Conservation (phyloP, 2,888 invertebrate species). For the Neocrepidodera transversa region DNA sequence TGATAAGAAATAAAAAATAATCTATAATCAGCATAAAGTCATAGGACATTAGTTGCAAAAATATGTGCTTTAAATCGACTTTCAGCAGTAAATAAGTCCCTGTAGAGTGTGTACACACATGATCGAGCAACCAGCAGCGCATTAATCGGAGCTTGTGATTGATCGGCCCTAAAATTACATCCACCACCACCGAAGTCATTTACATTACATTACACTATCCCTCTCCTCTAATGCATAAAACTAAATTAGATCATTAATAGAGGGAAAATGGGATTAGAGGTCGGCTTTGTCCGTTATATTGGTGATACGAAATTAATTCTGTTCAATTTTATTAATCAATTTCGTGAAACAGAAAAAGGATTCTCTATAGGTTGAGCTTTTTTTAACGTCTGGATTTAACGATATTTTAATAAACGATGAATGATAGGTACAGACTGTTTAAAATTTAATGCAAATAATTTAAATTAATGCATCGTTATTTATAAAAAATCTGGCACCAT, state of each 20-base stretch:
- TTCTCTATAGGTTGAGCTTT: too few relatives aligned
- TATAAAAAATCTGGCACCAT: too few relatives aligned
- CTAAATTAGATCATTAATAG: constrained; percentile 20
- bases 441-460: too few relatives aligned
- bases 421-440: too few relatives aligned
- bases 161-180: constrained; percentile 37
- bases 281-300: not conserved
- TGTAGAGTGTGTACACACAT: not conserved
- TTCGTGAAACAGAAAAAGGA: too few relatives aligned
- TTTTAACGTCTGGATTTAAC: too few relatives aligned
- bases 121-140: not conserved
- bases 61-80: not conserved
- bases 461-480: too few relatives aligned
- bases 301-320: constrained; percentile 1
- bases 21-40: too few relatives aligned
- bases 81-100: not conserved
- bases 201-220: constrained; percentile 16
- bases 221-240: constrained; percentile 17
- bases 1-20: too few relatives aligned
- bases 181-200: constrained; percentile 29
- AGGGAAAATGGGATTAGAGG: constrained; percentile 1
- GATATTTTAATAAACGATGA: too few relatives aligned
- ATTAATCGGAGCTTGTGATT: constrained; percentile 41
- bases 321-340: not conserved
- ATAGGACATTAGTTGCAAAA: too few relatives aligned